Evolutionary conservation across 2,888 invertebrate species (phyloP), one percentile per base, ranked within the genome.

Genomic region (Machimus rusticus): DNA sequence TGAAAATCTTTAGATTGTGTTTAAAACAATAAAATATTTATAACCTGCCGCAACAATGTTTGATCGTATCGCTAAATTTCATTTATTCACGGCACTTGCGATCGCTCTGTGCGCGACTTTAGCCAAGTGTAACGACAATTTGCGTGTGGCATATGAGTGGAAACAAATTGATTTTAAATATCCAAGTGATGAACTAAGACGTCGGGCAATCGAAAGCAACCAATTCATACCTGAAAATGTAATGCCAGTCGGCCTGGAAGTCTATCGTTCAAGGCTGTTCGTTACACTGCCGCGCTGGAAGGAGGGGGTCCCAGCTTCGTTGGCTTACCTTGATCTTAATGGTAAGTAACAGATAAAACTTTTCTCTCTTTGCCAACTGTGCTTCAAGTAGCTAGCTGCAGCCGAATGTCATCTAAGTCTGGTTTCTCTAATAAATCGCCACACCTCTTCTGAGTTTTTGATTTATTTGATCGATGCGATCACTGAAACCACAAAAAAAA

Each of bases 211-310:
- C 66, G 93, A 93, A 43, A 93, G 92, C 82, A 94, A 94, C 89
- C 93, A 93, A 88, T 96, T 95, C 90, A 94, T 96, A 55, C 96
- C 95, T 12, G 94, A 95, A 90, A 95, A 96, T 91, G 96, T 96
- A 89, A 93, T 96, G 34, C 96, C 96, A 0, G 94, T 96, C 91
- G 96, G 96, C 0, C 89, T 96, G 89, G 96, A 96, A 92, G 95
- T 96, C 14, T 95, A 94, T 89, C 94, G 93, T 74, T 94, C 95
- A 89, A 94, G 95, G 89, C 91, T 96, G 89, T 96, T 96, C 90
- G 92, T 96, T 19, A 96, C 96, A 0, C 94, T 96, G 85, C 96
- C 96, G 1, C 94, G 96, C 89, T 96, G 96, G 96, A 95, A 94
- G 90, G 91, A 92, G 28, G 97, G 97, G 12, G 96, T 97, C 31